These are phyloP conservation scores for Neoitamus cyanurus DNA, from an alignment of 2,888 invertebrate genomes.

Conservation along the genomic window DNA sequence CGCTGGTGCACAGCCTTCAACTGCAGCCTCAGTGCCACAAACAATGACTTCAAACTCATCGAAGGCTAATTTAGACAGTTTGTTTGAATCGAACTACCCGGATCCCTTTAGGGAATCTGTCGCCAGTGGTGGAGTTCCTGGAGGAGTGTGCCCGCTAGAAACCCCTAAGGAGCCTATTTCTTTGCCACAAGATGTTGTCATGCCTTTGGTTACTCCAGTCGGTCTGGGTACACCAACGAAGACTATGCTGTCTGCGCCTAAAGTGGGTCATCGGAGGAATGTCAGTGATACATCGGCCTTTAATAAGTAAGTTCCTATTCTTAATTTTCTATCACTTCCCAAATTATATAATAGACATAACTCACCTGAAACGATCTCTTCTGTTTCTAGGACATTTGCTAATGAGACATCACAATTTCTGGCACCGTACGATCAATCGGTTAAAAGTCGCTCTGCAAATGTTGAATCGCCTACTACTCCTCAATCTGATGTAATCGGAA, in stretches of 20 bases:
- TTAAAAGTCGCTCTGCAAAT: slow-evolving; percentile 67
- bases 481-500: slow-evolving; percentile 15
- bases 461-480: slow-evolving; percentile 53
- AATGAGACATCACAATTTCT: slow-evolving; percentile 80
- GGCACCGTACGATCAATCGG: slow-evolving; percentile 78
- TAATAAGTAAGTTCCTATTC: slow-evolving; percentile 72
- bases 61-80: slow-evolving; percentile 68
- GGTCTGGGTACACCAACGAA: slow-evolving; percentile 60
- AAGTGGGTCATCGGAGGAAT: slow-evolving; percentile 77
- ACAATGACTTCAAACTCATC: neutral
- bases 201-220: slow-evolving; percentile 51
- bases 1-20: neutral
- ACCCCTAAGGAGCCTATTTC: slow-evolving; percentile 48
- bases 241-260: slow-evolving; percentile 62
- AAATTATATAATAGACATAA: neutral
- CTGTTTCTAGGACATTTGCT: slow-evolving; percentile 72
- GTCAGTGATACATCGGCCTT: slow-evolving; percentile 87
- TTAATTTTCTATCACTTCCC: neutral
- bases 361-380: slow-evolving; percentile 24
- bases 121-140: slow-evolving; percentile 51
- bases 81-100: slow-evolving; percentile 76
- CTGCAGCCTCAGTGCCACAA: slow-evolving; percentile 21
- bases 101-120: slow-evolving; percentile 75
- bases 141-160: slow-evolving; percentile 54
- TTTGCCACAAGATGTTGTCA: slow-evolving; percentile 53